Base-by-base conservation (phyloP, 2,113 vertebrate species). In the Nothobranchius kuhntae region DNA sequence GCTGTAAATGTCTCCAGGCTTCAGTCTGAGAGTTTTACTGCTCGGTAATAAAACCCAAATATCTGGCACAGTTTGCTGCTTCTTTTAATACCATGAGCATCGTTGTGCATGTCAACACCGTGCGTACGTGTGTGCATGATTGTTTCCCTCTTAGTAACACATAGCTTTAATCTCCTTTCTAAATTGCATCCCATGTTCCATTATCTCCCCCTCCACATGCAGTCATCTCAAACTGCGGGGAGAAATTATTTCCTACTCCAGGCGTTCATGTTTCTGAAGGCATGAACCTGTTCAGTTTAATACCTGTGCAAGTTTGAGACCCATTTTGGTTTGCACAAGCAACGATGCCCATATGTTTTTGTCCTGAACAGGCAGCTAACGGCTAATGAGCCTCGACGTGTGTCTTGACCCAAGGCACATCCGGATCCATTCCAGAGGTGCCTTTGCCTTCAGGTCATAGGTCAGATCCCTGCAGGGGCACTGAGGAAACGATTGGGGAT, bases 401-500 rank as follows among this genome's bases (percentile, higher is more conserved):
- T 24, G 14, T 30, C 60, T 68, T 74, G 65, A 75, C 73, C 65
- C 17, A 40, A 44, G 9, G 52, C 66, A 47, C 60, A 59, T 73
- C 63, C 50, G 61, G 66, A 68, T 53, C 59, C 56, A 73, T 64
- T 66, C 36, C n/a, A 50, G 57, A 57, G 71, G 64, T 60, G 44
- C 58, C 52, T 12, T 57, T 36, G 55, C 71, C 60, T 73, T 73
- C 15, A 57, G 73, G 77, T 78, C 69, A 75, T 51, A 72, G 75
- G 77, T 83, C 75, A 70, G 48, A 67, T 30, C 65, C 55, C 67
- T n/a, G 26, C 75, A 68, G 72, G 80, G 71, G 65, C 36, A 3
- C 46, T 38, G 36, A 75, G 81, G 71, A 83, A 81, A 81, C 46
- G 8, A 81, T 62, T 15, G 13, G 30, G 7, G 57, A 13, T 13